Base-by-base conservation (phyloP, 2,888 invertebrate species). In the Drosophila austrosaltans region DNA sequence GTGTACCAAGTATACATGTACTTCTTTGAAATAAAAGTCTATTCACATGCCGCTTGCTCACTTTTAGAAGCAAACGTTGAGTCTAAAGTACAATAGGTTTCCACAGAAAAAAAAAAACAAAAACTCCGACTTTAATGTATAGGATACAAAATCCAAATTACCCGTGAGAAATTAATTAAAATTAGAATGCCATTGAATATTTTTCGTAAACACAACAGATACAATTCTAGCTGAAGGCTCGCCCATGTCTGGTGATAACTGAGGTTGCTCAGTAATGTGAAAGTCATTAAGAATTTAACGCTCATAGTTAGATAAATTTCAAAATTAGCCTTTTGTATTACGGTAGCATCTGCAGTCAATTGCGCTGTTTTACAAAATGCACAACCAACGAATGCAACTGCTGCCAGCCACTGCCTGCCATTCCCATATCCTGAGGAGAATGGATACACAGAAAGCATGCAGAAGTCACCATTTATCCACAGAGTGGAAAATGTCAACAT, bases 401-500 rank as follows among this genome's bases (percentile, higher is more conserved):
- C 62, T 39, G 53, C 44, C 12, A 36, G 53, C 62, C 53, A 44
- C 62, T 32, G 66, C 48, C 22, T 32, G 6, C 40, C 48, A 53
- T 25, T 59, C 30, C 67, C 76, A 66, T 71, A 57, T 66, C 74
- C 65, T 39, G 42, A 63, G 63, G 63, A 67, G 42, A 42, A 2
- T 42, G 22, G 22, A 25, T 48, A 2, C 44, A 59, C 63, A 72
- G 72, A 66, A 30, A 44, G 60, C 65, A 57, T 57, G 70, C 70
- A 72, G 16, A 28, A 44, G 32, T 42, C 77, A 71, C 80, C 76
- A 87, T 89, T 89, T 79, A 87, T 82, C 76, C 85, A 87, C 77
- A 76, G 86, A 82, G 87, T 84, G 87, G 89, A 87, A 89, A 87
- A 90, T 88, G 83, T 86, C 89, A 89, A 90, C 90, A 90, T 90